Evolutionary conservation across 2,797 vertebrate species (phyloP).

Genomic region (Limosa lapponica): DNA sequence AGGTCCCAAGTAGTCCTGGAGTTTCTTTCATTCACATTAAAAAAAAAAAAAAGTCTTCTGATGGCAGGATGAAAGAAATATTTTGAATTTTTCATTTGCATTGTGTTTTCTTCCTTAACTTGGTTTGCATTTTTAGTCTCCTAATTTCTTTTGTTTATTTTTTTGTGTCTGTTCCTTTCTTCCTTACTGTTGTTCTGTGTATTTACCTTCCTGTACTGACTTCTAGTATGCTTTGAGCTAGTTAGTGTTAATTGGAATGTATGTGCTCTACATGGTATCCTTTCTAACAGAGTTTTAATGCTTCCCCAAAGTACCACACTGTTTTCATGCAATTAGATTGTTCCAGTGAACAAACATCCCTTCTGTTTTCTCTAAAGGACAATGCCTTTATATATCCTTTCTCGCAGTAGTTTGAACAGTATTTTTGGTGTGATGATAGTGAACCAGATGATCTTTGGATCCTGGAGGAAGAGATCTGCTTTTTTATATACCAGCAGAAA

Average conservation of each 20-base stretch:
- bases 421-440: background rate
- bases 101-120: background rate
- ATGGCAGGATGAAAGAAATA: background rate
- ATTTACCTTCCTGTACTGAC: background rate
- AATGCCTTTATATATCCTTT: background rate
- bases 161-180: background rate
- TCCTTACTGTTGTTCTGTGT: background rate
- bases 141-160: rapidly evolving
- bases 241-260: background rate
- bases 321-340: background rate
- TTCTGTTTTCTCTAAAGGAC: background rate
- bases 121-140: background rate
- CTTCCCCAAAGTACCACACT: background rate
- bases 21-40: background rate
- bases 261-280: background rate
- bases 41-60: background rate
- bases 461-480: background rate
- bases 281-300: background rate
- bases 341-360: background rate
- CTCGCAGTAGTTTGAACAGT: background rate
- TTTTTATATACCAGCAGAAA: background rate
- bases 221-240: background rate
- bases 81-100: background rate
- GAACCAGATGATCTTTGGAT: background rate
- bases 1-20: background rate